A percentile compares a stretch with the other conserved stretches of the same genome.
Conservation (phyloP, 2,797 vertebrate species). For the Dryobates pubescens region DNA sequence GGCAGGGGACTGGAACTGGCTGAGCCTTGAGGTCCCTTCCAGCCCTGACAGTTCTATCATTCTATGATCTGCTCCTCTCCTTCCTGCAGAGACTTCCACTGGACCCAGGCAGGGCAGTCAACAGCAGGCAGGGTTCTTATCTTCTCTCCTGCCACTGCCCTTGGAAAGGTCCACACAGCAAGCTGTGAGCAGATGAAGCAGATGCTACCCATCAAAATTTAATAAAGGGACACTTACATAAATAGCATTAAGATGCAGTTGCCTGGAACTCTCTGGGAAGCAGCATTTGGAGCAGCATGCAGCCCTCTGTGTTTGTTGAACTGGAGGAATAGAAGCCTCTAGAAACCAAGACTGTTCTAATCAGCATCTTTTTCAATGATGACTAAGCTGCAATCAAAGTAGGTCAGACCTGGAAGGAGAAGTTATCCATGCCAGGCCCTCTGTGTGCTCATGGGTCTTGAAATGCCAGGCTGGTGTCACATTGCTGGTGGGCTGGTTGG, state of each 20-base stretch:
- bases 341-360: not conserved
- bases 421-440: not conserved
- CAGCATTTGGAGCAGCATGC: not conserved
- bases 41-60: too few species aligned
- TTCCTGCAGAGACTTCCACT: not conserved
- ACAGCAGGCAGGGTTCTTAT: not conserved
- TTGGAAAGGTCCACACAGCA: conserved; percentile 8
- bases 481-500: not conserved
- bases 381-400: not conserved
- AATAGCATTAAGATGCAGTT: conserved; percentile 31
- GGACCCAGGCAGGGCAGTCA: not conserved
- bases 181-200: conserved; percentile 28
- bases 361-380: not conserved
- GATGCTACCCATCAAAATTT: conserved; percentile 68
- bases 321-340: not conserved
- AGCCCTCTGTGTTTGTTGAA: not conserved
- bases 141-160: not conserved
- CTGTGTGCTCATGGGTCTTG: not conserved
- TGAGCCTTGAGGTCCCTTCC: too few species aligned
- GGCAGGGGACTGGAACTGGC: too few species aligned
- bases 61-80: not conserved
- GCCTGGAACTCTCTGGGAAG: conserved; percentile 16
- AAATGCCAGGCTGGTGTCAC: not conserved
- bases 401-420: not conserved
- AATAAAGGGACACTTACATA: conserved; percentile 61